These are phyloP conservation scores for Varroa destructor DNA, from an alignment of 1,140 invertebrate genomes.

Conservation along the genomic window DNA sequence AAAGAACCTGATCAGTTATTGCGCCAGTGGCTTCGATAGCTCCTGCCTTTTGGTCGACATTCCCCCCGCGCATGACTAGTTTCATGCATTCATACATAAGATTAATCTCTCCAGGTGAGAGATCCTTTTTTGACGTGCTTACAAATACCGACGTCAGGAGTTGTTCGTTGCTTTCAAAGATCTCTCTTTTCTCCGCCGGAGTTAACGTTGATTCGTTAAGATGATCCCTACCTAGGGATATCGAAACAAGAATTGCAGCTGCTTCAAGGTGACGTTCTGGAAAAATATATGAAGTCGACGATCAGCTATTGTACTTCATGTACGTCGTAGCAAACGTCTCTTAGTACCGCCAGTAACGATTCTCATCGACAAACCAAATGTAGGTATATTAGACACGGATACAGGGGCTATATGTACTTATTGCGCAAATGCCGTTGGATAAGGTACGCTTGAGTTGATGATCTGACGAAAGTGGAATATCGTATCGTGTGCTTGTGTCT, in stretches of 20 bases:
- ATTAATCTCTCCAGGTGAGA: conserved; percentile 19
- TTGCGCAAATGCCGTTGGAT: too few relatives aligned
- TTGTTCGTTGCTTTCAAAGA: conserved; percentile 13
- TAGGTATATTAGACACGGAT: too few relatives aligned
- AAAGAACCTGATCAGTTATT: conserved; percentile 13
- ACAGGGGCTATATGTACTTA: too few relatives aligned
- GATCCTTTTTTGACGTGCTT: conserved; percentile 4
- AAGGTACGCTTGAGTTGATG: too few relatives aligned
- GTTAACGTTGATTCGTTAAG: conserved; percentile 7
- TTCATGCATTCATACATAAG: conserved; percentile 26
- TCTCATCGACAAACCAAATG: too few relatives aligned
- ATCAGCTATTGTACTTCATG: too few relatives aligned
- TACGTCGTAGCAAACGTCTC: too few relatives aligned
- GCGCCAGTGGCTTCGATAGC: conserved; percentile 11
- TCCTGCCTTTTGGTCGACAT: conserved; percentile 16
- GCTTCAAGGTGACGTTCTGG: conserved; percentile 14
- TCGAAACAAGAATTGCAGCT: conserved; percentile 20
- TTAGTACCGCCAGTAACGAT: too few relatives aligned
- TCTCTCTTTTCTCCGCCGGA: conserved; percentile 13
- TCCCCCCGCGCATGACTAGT: conserved; percentile 17
- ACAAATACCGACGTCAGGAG: conserved; percentile 12
- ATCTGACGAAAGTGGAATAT: too few relatives aligned
- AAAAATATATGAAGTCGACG: background rate
- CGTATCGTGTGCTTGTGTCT: too few relatives aligned
- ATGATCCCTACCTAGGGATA: background rate